A percentile compares a stretch with the other conserved stretches of the same genome.
Conservation (phyloP, 2,888 invertebrate species). For the Cephonodes hylas region DNA sequence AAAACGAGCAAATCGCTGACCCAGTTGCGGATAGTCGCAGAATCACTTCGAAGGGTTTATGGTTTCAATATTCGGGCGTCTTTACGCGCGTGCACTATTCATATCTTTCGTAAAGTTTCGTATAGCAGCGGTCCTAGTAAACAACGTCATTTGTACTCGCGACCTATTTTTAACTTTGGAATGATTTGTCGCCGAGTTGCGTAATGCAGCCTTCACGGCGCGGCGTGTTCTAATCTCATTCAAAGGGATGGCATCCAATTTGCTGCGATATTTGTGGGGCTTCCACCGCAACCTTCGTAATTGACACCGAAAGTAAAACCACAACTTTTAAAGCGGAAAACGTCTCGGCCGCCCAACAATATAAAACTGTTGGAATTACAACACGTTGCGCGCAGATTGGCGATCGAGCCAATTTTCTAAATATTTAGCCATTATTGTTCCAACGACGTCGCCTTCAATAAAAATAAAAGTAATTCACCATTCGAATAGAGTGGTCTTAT, state of each 20-base stretch:
- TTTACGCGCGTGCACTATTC: constrained; percentile 42
- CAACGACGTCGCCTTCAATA: constrained; percentile 56
- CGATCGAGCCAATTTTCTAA: constrained; percentile 58
- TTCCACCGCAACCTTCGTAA: constrained; percentile 72
- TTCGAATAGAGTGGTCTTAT: constrained; percentile 63
- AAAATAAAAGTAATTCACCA: constrained; percentile 71
- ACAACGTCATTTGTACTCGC: constrained; percentile 33
- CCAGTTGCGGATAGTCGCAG: constrained; percentile 61
- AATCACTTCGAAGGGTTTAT: constrained; percentile 67
- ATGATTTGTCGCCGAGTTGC: constrained; percentile 49
- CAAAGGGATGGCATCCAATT: constrained; percentile 74
- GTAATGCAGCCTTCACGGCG: constrained; percentile 66
- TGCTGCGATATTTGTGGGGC: constrained; percentile 63
- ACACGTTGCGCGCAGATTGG: constrained; percentile 47
- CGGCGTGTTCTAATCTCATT: constrained; percentile 67
- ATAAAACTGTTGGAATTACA: constrained; percentile 57
- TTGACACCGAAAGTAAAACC: constrained; percentile 71
- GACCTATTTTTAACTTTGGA: constrained; percentile 53
- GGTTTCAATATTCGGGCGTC: constrained; percentile 70
- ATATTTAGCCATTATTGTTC: constrained; percentile 66
- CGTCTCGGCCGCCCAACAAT: constrained; percentile 33
- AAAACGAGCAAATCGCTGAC: constrained; percentile 59
- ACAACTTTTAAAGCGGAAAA: constrained; percentile 62
- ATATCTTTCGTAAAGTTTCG: constrained; percentile 39
- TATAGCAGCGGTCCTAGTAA: constrained; percentile 34